phyloP scores from a whole-genome alignment of 2,888 invertebrate genomes.

The Seira sanloemensis region DNA sequence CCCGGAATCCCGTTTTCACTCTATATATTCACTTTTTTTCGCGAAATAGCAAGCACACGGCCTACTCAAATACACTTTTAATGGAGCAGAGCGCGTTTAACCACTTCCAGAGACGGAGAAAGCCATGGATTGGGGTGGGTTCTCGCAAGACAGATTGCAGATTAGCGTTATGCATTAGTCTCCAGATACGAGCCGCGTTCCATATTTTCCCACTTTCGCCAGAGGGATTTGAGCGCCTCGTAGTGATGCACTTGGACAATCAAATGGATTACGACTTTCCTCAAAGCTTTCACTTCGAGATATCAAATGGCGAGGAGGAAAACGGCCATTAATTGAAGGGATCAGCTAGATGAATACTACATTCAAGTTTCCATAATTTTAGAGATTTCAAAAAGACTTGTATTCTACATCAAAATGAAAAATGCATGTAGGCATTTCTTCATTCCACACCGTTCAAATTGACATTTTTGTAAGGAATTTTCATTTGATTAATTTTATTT shows the following conservation, averaged over 20 bases:
- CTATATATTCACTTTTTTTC: not conserved
- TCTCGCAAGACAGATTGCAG: not conserved
- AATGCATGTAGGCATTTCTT: not conserved
- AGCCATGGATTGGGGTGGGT: not conserved
- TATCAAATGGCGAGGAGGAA: too few relatives aligned
- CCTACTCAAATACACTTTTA: not conserved
- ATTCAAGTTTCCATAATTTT: too few relatives aligned
- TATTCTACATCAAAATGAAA: not conserved
- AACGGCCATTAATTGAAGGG: too few relatives aligned
- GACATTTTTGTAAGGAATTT: too few relatives aligned
- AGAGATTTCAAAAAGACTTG: not conserved
- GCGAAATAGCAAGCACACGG: not conserved
- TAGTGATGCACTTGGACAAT: slow-evolving; percentile 9
- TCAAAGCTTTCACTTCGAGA: not conserved
- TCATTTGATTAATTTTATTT: too few relatives aligned
- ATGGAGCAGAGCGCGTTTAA: not conserved
- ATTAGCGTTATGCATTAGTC: not conserved
- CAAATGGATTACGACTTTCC: not conserved
- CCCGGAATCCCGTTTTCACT: slow-evolving; percentile 10
- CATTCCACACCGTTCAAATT: not conserved
- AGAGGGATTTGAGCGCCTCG: slow-evolving; percentile 28
- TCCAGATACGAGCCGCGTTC: not conserved
- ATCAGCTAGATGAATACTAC: too few relatives aligned
- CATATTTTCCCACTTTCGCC: slow-evolving; percentile 14
- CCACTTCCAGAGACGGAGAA: not conserved